Conservation (phyloP, 37 sponge, comb jelly and placozoan genomes). For the Ianthella basta region DNA sequence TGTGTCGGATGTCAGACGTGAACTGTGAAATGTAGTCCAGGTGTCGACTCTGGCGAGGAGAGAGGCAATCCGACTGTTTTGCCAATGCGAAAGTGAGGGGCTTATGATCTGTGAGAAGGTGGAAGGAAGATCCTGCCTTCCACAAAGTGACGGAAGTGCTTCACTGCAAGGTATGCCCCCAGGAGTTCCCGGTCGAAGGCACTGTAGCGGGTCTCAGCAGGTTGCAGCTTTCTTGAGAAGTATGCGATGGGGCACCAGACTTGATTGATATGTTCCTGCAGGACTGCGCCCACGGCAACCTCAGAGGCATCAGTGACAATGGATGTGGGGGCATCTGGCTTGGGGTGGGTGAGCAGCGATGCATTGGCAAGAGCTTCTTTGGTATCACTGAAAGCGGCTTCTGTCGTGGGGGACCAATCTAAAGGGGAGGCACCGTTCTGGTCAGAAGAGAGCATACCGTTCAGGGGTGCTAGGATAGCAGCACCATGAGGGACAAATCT, state of each 20-base stretch:
- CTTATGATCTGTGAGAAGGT: conserved; percentile 70
- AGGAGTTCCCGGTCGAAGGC: conserved; percentile 69
- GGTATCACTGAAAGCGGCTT: no score
- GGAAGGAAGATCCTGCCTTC: conserved; percentile 62
- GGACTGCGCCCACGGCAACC: conserved; percentile 50
- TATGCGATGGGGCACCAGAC: conserved; percentile 64
- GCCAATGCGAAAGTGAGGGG: conserved; percentile 55
- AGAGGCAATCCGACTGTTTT: conserved; percentile 35
- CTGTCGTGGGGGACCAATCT: no score
- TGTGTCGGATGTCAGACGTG: conserved; percentile 63
- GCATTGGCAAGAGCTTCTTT: no score
- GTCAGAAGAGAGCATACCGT: no score
- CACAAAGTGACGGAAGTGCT: conserved; percentile 53
- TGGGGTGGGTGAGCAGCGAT: no score
- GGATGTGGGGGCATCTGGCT: no score
- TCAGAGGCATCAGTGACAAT: conserved; percentile 33
- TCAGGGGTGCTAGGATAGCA: no score
- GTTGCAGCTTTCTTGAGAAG: conserved; percentile 51
- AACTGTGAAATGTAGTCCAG: conserved; percentile 66
- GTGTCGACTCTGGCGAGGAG: conserved; percentile 60
- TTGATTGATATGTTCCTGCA: conserved; percentile 50
- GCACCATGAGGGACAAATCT: no score
- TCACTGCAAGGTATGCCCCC: conserved; percentile 54
- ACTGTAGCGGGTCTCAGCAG: conserved; percentile 65
- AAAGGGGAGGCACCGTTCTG: no score